Percentiles rank a stretch among this genome's conserved stretches.
Evolutionary conservation across 2,797 vertebrate genomes (phyloP).

Genomic region (Alfaro cultratus): DNA sequence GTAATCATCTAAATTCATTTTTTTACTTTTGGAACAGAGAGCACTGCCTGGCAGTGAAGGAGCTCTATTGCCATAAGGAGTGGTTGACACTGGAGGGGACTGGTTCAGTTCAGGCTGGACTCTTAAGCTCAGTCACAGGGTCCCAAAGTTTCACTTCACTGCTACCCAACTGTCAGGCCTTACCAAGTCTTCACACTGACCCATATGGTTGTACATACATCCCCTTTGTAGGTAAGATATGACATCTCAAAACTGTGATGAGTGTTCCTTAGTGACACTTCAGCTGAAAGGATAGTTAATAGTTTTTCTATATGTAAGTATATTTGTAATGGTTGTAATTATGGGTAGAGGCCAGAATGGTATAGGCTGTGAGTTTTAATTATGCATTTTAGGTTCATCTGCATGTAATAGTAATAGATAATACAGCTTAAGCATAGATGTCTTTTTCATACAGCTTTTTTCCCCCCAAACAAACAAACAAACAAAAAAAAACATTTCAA

Average conservation of each 20-base stretch:
- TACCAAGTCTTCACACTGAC: slow-evolving; percentile 87
- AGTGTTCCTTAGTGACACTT: not conserved
- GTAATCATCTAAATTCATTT: not conserved
- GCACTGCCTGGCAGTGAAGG: slow-evolving; percentile 94
- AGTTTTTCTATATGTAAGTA: not conserved
- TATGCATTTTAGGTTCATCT: not conserved
- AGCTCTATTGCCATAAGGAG: slow-evolving; percentile 95
- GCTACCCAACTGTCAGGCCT: slow-evolving; percentile 86
- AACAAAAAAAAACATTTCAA: not conserved
- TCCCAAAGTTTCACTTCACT: slow-evolving; percentile 36
- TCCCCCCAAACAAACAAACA: not conserved
- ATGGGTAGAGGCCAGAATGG: not conserved
- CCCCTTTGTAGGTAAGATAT: slow-evolving; percentile 88
- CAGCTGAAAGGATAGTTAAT: not conserved
- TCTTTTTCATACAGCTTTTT: not conserved
- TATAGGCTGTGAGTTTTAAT: not conserved
- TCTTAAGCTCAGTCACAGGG: slow-evolving; percentile 75
- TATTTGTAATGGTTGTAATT: not conserved
- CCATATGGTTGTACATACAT: slow-evolving; percentile 85
- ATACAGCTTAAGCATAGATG: not conserved
- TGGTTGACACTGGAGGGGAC: slow-evolving; percentile 86
- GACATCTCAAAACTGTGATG: not conserved
- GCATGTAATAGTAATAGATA: not conserved
- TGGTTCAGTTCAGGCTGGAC: slow-evolving; percentile 67
- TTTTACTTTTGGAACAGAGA: slow-evolving; percentile 80